phyloP scores from a whole-genome alignment of 2,113 vertebrate genomes.

The Xenus cinereus region DNA sequence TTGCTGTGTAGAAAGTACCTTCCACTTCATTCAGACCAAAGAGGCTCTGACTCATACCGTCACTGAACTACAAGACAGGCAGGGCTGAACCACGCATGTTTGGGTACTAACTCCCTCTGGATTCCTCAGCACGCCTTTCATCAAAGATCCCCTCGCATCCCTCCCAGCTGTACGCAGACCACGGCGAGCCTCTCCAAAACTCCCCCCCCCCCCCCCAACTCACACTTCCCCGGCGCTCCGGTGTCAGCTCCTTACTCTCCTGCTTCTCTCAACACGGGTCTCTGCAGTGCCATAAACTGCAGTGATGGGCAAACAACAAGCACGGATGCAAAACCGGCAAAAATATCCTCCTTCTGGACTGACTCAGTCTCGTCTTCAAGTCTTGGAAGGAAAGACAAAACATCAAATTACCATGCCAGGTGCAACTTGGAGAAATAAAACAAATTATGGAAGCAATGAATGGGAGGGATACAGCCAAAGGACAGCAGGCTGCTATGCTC shows the following conservation, averaged over 20 bases:
- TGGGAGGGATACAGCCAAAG: not conserved
- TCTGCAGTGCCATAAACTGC: not conserved
- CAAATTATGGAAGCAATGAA: not conserved
- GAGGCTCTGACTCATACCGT: slow-evolving; percentile 52
- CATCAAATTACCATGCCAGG: not conserved
- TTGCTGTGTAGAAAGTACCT: slow-evolving; percentile 65
- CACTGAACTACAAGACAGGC: slow-evolving; percentile 47
- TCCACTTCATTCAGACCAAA: slow-evolving; percentile 67
- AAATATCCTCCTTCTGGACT: not conserved
- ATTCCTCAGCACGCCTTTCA: not conserved
- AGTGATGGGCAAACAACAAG: not conserved
- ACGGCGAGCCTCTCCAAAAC: not conserved
- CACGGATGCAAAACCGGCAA: not conserved
- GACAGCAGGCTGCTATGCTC: not conserved
- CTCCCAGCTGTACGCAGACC: not conserved
- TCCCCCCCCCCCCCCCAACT: not conserved
- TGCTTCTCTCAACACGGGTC: not conserved
- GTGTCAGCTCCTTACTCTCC: not conserved
- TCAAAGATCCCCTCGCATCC: not conserved
- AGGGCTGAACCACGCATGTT: slow-evolving; percentile 54
- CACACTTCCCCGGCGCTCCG: not conserved
- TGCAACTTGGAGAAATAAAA: not conserved
- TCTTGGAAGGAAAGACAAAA: not conserved
- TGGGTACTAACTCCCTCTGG: slow-evolving; percentile 51
- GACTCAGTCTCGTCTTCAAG: not conserved